Evolutionary conservation across 2,888 invertebrate genomes (phyloP).

Genomic region (Apamea epomidion): DNA sequence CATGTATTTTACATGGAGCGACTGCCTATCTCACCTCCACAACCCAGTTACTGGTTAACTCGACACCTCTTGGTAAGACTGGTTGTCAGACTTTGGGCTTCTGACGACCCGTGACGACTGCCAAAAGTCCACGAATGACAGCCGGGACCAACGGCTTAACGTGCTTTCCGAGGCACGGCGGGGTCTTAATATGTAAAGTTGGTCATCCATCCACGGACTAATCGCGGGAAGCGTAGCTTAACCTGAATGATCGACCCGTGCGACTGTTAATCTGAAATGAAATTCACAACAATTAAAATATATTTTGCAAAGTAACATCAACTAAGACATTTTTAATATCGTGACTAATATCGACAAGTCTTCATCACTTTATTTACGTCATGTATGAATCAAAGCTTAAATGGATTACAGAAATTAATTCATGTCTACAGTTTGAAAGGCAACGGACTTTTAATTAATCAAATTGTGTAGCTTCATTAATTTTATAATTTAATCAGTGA

Average conservation of each 20-base stretch:
- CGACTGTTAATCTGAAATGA: background rate
- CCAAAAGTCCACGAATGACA: background rate
- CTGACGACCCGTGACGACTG: background rate
- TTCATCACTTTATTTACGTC: slow-evolving; percentile 14
- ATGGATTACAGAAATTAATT: slow-evolving; percentile 35
- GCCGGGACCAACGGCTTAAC: background rate
- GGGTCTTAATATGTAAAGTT: background rate
- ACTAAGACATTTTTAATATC: background rate
- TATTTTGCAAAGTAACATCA: background rate
- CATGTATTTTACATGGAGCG: background rate
- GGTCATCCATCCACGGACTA: background rate
- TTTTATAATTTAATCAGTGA: slow-evolving; percentile 45
- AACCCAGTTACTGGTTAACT: background rate
- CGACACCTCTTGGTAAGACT: background rate
- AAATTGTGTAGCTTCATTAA: slow-evolving; percentile 38
- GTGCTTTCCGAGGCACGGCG: background rate
- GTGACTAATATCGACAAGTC: slow-evolving; percentile 18
- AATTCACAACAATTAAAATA: background rate
- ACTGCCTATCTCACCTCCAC: background rate
- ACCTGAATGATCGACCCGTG: background rate
- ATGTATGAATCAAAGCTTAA: slow-evolving; percentile 22
- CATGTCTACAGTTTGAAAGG: slow-evolving; percentile 27
- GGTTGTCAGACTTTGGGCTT: no score
- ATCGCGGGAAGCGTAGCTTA: background rate
- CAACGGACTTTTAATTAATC: slow-evolving; percentile 52